A percentile compares a stretch with the other conserved stretches of the same genome.
Evolutionary conservation across 2,113 vertebrate species (phyloP).

Genomic region (Sterna hirundo): DNA sequence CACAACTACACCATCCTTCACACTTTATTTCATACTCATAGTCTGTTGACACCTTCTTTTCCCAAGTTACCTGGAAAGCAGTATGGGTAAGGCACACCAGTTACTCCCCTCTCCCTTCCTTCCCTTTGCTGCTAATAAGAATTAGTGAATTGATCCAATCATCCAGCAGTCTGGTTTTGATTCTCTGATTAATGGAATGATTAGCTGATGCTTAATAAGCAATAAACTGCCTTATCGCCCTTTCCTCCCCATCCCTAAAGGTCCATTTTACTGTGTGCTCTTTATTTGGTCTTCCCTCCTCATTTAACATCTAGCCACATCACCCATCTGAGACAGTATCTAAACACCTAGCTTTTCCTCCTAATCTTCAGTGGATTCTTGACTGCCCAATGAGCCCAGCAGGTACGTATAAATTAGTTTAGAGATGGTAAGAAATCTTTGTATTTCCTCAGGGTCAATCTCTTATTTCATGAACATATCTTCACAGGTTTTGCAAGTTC

Average conservation of each 20-base stretch:
- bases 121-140: not conserved
- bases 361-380: not conserved
- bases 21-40: not conserved
- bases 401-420: not conserved
- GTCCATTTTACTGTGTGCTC: not conserved
- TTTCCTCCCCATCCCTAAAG: not conserved
- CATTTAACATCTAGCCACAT: not conserved
- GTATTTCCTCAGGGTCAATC: not conserved
- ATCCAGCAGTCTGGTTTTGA: not conserved
- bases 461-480: not conserved
- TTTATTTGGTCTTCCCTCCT: not conserved
- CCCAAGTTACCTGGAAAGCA: not conserved
- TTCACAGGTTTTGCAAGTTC: not conserved
- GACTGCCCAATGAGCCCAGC: not conserved
- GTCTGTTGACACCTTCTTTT: not conserved
- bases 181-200: slow-evolving; percentile 45
- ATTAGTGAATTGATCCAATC: slow-evolving; percentile 23
- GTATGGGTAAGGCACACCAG: not conserved
- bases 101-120: not conserved
- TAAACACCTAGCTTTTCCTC: not conserved
- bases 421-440: not conserved
- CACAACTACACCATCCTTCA: not conserved
- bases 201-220: slow-evolving; percentile 21
- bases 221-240: not conserved
- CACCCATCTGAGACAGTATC: not conserved